Percentiles rank a stretch among this genome's conserved stretches.
phyloP scores from a whole-genome alignment of 2,888 invertebrate species.

The Rhingia campestris region DNA sequence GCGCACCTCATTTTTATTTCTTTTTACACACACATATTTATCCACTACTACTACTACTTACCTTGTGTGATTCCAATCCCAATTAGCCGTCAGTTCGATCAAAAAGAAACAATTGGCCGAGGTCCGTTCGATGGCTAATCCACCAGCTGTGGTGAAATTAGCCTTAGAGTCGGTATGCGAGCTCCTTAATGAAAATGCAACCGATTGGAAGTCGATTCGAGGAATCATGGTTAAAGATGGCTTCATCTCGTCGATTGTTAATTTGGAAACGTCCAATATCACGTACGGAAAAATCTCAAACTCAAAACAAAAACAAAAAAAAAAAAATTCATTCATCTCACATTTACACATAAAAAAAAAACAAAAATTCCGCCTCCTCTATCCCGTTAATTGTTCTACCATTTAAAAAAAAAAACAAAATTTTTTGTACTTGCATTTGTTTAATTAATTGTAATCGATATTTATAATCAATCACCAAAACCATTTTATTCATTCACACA shows the following conservation, averaged over 20 bases:
- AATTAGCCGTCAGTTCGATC: conserved; percentile 93
- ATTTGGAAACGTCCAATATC: conserved; percentile 96
- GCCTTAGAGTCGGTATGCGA: conserved; percentile 97
- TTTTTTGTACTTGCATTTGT: conserved; percentile 17
- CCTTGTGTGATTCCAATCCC: conserved; percentile 58
- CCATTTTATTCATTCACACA: conserved; percentile 24
- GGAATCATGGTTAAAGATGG: conserved; percentile 96
- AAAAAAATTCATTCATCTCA: conserved; percentile 59
- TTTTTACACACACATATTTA: conserved; percentile 49
- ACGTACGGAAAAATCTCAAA: conserved; percentile 85
- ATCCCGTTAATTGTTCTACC: conserved; percentile 29
- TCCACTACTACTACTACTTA: conserved; percentile 47
- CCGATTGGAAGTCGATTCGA: conserved; percentile 96
- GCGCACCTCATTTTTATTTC: conserved; percentile 54
- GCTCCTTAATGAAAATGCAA: conserved; percentile 93
- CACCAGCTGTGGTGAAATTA: conserved; percentile 95
- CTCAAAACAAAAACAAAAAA: conserved; percentile 56
- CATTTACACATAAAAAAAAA: conserved; percentile 45
- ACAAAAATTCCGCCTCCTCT: conserved; percentile 31
- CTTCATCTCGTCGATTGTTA: conserved; percentile 96
- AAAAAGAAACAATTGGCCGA: conserved; percentile 98
- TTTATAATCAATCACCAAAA: conserved; percentile 50
- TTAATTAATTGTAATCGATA: conserved; percentile 23
- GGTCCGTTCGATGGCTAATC: conserved; percentile 96
- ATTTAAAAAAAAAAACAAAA: conserved; percentile 1